Base-by-base conservation (phyloP, 2,797 vertebrate species). In the Trematocara caparti region DNA sequence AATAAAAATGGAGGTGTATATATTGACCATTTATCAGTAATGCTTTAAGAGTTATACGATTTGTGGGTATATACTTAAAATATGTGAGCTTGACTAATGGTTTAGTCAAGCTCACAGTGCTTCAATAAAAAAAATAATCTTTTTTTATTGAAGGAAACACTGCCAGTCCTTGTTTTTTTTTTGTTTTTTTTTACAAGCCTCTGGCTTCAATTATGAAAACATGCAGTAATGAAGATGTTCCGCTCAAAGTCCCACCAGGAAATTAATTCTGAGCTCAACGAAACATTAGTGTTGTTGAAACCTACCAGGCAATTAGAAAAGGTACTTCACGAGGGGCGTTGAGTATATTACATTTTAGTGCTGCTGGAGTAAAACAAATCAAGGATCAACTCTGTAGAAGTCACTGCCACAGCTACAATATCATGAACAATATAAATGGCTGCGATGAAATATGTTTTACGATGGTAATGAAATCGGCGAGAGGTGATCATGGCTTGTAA, bases 11-110 rank as follows among this genome's bases (percentile, higher is more conserved):
- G 49, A 76, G 73, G 4, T 79, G 79, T 36, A 77, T 76, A 87
- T 87, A 89, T 76, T 72, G 83, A 86, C 80, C 50, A 80, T 85
- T 81, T 83, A 84, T 83, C 81, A 82, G 30, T 10, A 43, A 75
- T 81, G 59, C 50, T 83, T 82, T 76, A 89, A 86, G 73, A 80
- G 81, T 81, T 34, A 72, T 11, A 4, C 3, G 55, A 47, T 64
- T 80, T 79, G 73, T 79, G 62, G 66, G 82, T 79, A 77, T 78
- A 85, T 55, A 32, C 43, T 79, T 57, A 45, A 48, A 84, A 57
- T 80, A 71, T 66, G 79, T 43, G 38, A 21, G 75, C 32, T 55
- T 38, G 27, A 13, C 50, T 71, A 76, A 87, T 78, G 82, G 48
- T 84, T 83, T 55, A 79, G 51, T 24, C 24, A 24, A 24, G 24